Base-by-base conservation (phyloP, 1,140 invertebrate genomes). In the Drosophila parabipectinata region DNA sequence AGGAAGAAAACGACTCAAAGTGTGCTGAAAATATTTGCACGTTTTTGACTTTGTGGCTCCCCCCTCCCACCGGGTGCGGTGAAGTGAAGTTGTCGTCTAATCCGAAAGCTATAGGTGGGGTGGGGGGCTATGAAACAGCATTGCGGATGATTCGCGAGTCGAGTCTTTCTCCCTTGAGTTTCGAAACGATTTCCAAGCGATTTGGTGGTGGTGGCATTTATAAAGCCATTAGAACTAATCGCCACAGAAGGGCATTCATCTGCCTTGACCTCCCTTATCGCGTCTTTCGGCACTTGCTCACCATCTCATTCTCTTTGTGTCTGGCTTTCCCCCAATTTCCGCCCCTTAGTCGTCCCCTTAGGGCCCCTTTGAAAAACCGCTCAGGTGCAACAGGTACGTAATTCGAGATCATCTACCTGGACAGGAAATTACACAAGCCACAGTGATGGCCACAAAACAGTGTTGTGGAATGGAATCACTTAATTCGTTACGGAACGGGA, bases 21-120 rank as follows among this genome's bases (percentile, higher is more conserved):
- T 78, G 67, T 77, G 78, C 72, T 78, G 48, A 81, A 81, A 79
- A 82, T 87, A 88, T 87, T 88, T 87, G 83, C 82, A 87, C 83
- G 83, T 87, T 87, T 82, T 72, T 52, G 58, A 73, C 54, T 61
- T 69, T 52, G 59, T 30, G 44, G 67, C 44, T 76, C 18, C 18
- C 18, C 51, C 41, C 21, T 28, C 26, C 41, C 21, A 7, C 26
- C 26, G 26, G 5, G 5, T 28, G 26, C 5, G 34, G 10, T n/a
- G n/a, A n/a, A n/a, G n/a, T n/a, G n/a, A n/a, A n/a, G n/a, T n/a
- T n/a, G n/a, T n/a, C n/a, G n/a, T 45, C 67, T 69, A 56, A 69
- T 69, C 67, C 51, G 64, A 71, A 69, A 71, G 66, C 69, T 69
- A 57, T 18, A 52, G 26, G 26, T 4, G 26, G 26, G 26, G 26